Evolutionary conservation across 2,113 vertebrate genomes (phyloP).

Genomic region (Pachypanchax playfairii): DNA sequence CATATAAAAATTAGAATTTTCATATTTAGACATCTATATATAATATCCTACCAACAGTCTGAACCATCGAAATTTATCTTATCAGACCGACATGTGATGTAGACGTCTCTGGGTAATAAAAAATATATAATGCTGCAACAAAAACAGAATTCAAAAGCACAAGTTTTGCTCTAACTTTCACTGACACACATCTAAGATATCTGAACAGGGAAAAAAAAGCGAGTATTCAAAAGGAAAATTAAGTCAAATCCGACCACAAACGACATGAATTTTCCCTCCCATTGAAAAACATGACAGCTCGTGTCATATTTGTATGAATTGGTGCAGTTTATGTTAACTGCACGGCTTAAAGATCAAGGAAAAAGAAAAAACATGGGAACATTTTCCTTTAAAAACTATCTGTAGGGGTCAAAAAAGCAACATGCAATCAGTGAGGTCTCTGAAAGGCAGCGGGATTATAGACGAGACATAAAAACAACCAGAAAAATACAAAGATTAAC

Average conservation of each 20-base stretch:
- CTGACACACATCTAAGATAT: neutral
- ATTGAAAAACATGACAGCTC: neutral
- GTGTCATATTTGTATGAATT: conserved; percentile 15
- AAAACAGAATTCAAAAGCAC: neutral
- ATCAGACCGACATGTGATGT: no score
- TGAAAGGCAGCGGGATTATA: conserved; percentile 44
- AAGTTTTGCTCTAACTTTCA: neutral
- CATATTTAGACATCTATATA: no score
- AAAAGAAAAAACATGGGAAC: conserved; percentile 22
- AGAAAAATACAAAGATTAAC: conserved; percentile 55
- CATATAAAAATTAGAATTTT: no score
- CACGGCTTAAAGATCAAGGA: conserved; percentile 33
- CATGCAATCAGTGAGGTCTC: conserved; percentile 48
- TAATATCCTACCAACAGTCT: no score
- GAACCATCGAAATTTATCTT: no score
- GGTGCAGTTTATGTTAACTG: conserved; percentile 9
- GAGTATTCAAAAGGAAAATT: neutral
- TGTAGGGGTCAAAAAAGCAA: conserved; percentile 58
- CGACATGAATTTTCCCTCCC: neutral
- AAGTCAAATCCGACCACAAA: neutral
- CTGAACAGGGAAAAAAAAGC: neutral
- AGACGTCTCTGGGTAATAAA: no score
- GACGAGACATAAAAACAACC: conserved; percentile 27
- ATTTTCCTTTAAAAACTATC: conserved; percentile 28
- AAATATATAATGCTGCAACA: no score